These are phyloP conservation scores for Phorcus lineatus DNA, from an alignment of 2,888 invertebrate genomes.

Conservation along the genomic window DNA sequence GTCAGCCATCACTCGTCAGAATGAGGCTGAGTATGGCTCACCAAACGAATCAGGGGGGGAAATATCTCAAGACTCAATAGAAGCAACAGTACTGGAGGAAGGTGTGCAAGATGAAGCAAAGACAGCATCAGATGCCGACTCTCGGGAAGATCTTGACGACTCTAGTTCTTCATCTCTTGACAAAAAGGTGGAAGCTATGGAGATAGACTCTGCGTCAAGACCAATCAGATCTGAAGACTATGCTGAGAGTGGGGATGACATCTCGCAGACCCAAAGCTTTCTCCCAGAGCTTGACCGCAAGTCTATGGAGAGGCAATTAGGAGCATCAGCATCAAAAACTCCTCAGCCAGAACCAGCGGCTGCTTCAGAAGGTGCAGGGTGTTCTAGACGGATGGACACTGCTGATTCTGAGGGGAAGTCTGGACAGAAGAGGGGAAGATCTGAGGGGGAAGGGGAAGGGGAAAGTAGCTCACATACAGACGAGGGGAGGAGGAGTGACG, in stretches of 20 bases:
- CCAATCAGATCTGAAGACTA: background rate
- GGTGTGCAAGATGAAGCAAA: background rate
- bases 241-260: background rate
- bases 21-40: background rate
- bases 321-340: too few relatives aligned
- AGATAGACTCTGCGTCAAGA: background rate
- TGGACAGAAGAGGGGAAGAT: background rate
- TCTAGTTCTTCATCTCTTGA: conserved; percentile 2
- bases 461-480: background rate
- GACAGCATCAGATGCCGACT: background rate
- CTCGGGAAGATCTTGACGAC: conserved; percentile 5
- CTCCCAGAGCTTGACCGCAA: conserved; percentile 5
- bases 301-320: background rate
- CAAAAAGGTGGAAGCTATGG: conserved; percentile 9
- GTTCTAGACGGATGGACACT: background rate
- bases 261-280: background rate
- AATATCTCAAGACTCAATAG: conserved; percentile 3
- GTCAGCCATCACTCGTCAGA: conserved; percentile 5
- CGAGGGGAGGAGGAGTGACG: background rate
- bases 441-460: background rate
- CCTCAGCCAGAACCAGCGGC: background rate
- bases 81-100: background rate
- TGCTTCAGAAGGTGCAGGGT: background rate
- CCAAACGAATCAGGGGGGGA: background rate
- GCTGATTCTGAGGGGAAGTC: background rate